Evolutionary conservation across 2,113 vertebrate species (phyloP).

Genomic region (Hepsetus odoe): DNA sequence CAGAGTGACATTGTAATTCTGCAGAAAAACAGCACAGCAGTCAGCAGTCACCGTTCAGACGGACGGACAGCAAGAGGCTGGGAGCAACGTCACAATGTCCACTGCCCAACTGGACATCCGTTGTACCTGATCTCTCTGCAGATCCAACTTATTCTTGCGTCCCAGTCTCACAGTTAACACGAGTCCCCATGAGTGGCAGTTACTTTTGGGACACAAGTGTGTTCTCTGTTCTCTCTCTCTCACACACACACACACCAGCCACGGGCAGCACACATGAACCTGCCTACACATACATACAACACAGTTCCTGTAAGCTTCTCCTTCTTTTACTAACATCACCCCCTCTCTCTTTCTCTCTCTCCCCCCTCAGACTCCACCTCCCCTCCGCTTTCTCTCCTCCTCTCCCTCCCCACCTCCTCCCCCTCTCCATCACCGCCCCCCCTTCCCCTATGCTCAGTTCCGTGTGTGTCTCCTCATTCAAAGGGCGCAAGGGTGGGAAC

Average conservation of each 20-base stretch:
- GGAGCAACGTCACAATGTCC: neutral
- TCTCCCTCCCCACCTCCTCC: constrained; percentile 43
- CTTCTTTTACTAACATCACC: constrained; percentile 62
- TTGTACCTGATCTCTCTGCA: constrained; percentile 14
- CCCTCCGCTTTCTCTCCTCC: constrained; percentile 58
- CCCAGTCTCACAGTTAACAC: neutral
- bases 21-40: neutral
- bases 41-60: neutral
- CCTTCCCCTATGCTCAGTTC: constrained; percentile 88
- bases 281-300: neutral
- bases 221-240: too few species aligned
- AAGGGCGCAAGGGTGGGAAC: constrained; percentile 92
- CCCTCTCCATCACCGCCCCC: constrained; percentile 63
- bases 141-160: neutral
- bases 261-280: neutral
- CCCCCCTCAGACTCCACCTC: constrained; percentile 70
- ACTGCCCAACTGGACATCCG: neutral
- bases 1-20: constrained; percentile 31
- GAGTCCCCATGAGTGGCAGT: neutral
- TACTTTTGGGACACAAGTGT: neutral
- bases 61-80: too few species aligned
- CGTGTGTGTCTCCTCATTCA: constrained; percentile 94
- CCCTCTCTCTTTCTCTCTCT: constrained; percentile 46
- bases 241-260: too few species aligned
- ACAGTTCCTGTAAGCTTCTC: neutral